phyloP scores from a whole-genome alignment of 2,113 vertebrate species.

The Melanerpes aurifrons region DNA sequence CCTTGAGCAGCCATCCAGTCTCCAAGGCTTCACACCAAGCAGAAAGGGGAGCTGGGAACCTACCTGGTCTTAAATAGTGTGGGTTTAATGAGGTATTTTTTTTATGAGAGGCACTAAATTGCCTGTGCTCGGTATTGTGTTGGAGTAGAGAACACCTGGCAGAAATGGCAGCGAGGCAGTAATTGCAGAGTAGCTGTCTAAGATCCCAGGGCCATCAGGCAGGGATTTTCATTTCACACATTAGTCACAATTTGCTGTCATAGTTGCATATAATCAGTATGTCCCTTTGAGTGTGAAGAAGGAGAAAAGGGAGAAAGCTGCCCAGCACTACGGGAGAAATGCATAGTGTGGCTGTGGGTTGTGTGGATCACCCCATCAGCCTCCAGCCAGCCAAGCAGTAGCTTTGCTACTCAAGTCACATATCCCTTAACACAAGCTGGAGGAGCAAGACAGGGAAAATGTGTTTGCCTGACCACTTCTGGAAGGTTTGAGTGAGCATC shows the following conservation, averaged over 20 bases:
- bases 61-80: conserved; percentile 15
- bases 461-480: conserved; percentile 14
- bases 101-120: conserved; percentile 53
- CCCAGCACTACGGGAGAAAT: not conserved
- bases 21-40: not conserved
- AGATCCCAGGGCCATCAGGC: conserved; percentile 19
- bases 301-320: not conserved
- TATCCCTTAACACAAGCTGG: not conserved
- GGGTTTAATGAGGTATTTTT: conserved; percentile 33
- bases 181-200: conserved; percentile 38
- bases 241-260: conserved; percentile 42
- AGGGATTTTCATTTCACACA: conserved; percentile 39
- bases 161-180: conserved; percentile 26
- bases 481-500: not conserved
- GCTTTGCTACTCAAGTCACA: conserved; percentile 3
- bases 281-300: not conserved
- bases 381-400: not conserved
- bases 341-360: not conserved
- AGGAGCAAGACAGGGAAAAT: conserved; percentile 29
- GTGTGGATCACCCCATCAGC: not conserved
- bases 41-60: not conserved
- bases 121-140: conserved; percentile 7
- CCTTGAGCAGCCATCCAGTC: not conserved
- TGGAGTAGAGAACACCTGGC: not conserved
- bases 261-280: conserved; percentile 3